These are phyloP conservation scores for Athene noctua DNA, from an alignment of 2,113 vertebrate genomes.

Conservation along the genomic window DNA sequence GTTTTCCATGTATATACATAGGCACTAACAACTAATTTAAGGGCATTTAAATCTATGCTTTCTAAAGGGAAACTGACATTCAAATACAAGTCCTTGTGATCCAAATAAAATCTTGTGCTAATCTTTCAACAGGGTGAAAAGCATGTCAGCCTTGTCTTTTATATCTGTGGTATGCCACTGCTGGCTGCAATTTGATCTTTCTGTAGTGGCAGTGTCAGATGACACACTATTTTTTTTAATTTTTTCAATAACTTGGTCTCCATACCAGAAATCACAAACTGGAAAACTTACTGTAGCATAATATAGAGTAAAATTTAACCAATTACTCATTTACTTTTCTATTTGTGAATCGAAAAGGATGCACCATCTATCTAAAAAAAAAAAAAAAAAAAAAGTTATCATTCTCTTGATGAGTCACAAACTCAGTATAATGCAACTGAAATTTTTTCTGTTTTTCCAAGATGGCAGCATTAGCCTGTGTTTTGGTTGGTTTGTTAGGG, in stretches of 20 bases:
- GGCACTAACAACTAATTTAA: not conserved
- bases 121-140: not conserved
- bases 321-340: not conserved
- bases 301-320: not conserved
- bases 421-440: not conserved
- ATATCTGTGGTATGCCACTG: not conserved
- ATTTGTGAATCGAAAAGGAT: not conserved
- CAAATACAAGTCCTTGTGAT: not conserved
- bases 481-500: fast-evolving
- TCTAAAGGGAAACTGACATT: not conserved
- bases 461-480: not conserved
- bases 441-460: not conserved
- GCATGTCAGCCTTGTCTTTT: not conserved
- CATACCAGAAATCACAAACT: not conserved
- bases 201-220: not conserved
- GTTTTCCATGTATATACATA: not conserved
- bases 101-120: not conserved
- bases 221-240: not conserved
- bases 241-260: not conserved
- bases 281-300: not conserved
- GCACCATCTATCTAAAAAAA: not conserved
- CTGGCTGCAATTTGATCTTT: not conserved
- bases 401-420: not conserved
- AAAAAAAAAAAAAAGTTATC: fast-evolving
- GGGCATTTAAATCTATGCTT: not conserved